A percentile compares a stretch with the other conserved stretches of the same genome.
Conservation (phyloP, 1,140 invertebrate genomes). For the Anastrepha obliqua region DNA sequence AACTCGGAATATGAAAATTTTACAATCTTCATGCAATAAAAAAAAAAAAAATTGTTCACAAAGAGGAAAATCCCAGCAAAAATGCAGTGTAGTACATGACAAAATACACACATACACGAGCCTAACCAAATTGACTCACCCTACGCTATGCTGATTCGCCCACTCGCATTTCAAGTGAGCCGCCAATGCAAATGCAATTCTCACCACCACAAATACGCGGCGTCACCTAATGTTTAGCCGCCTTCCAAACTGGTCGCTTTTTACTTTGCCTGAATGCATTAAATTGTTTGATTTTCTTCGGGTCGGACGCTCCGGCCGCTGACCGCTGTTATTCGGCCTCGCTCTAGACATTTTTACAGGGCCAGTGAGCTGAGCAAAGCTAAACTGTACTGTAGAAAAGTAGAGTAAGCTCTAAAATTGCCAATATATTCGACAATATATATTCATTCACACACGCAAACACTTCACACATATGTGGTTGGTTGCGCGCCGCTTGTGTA, state of each 20-base stretch:
- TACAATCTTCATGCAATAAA: constrained; percentile 24
- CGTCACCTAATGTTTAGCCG: neutral
- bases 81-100: constrained; percentile 32
- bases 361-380: neutral
- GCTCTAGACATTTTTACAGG: neutral
- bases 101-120: neutral
- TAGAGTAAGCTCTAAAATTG: neutral
- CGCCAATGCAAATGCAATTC: neutral
- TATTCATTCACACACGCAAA: neutral
- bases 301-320: neutral
- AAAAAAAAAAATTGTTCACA: neutral
- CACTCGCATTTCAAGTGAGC: neutral
- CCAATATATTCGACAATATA: neutral
- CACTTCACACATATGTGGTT: constrained; percentile 1
- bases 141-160: neutral
- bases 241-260: neutral
- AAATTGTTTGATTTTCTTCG: neutral
- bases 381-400: neutral
- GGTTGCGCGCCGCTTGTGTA: neutral
- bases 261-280: neutral
- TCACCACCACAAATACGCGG: neutral
- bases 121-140: neutral
- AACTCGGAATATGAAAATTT: constrained; percentile 44
- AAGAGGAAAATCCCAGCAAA: constrained; percentile 16
- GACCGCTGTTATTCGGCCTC: constrained; percentile 25